phyloP scores from a whole-genome alignment of 2,888 invertebrate genomes.

The Nematopogon swammerdamellus region DNA sequence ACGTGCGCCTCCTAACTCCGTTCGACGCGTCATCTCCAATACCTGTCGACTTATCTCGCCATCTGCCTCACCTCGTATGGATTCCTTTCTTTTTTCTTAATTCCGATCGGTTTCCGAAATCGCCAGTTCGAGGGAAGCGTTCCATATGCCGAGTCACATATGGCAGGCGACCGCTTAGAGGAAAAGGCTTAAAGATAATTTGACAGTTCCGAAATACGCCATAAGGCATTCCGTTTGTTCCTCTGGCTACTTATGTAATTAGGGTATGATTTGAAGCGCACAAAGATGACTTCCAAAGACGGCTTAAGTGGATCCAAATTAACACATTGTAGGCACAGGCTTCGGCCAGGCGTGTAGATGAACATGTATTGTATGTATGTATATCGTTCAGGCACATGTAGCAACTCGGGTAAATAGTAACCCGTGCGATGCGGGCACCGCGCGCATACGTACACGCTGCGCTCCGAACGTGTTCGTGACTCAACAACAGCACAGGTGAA shows the following conservation, averaged over 20 bases:
- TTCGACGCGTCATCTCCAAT: conserved; percentile 14
- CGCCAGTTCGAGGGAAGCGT: conserved; percentile 14
- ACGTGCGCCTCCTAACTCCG: neutral
- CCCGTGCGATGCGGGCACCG: conserved; percentile 14
- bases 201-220: neutral
- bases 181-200: neutral
- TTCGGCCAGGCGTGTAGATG: no score
- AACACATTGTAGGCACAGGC: no score
- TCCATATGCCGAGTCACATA: conserved; percentile 27
- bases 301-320: no score
- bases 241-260: neutral
- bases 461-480: conserved; percentile 27
- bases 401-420: conserved; percentile 18
- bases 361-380: no score
- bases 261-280: neutral
- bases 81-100: conserved; percentile 19
- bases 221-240: neutral
- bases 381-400: no score
- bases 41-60: conserved; percentile 16
- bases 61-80: conserved; percentile 4
- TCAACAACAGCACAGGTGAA: conserved; percentile 30
- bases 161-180: conserved; percentile 14
- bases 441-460: conserved; percentile 18
- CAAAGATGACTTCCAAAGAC: no score
- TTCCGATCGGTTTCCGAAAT: conserved; percentile 17